Percentiles rank a stretch among this genome's conserved stretches.
phyloP scores from a whole-genome alignment of 2,113 vertebrate species.

The Seriola dumerili region DNA sequence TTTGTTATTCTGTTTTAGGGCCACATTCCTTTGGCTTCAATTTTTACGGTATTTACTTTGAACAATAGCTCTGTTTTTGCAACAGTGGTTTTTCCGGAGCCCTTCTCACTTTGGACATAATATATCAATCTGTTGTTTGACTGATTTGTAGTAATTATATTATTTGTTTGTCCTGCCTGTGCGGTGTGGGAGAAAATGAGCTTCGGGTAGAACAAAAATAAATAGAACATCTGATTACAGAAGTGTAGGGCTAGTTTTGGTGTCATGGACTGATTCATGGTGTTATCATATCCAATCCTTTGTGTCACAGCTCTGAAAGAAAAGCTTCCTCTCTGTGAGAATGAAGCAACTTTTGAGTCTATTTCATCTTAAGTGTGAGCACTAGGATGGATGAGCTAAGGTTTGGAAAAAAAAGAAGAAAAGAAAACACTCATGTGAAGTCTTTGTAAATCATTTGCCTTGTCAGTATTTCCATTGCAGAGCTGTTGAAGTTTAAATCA shows the following conservation, averaged over 20 bases:
- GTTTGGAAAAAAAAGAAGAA: not conserved
- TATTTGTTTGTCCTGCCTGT: not conserved
- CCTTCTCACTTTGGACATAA: not conserved
- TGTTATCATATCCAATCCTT: slow-evolving; percentile 16
- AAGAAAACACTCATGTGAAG: not conserved
- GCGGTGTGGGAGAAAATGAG: not conserved
- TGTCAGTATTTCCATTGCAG: slow-evolving; percentile 49
- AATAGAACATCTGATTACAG: slow-evolving; percentile 16
- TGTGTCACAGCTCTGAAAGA: slow-evolving; percentile 7
- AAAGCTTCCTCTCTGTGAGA: not conserved
- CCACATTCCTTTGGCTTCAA: slow-evolving; percentile 52
- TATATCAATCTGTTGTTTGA: not conserved
- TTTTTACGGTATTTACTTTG: slow-evolving; percentile 46
- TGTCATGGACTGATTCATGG: slow-evolving; percentile 28
- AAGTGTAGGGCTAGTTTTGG: slow-evolving; percentile 1
- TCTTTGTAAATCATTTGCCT: slow-evolving; percentile 36
- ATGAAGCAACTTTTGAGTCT: not conserved
- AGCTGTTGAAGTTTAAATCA: slow-evolving; percentile 22
- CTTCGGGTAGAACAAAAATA: not conserved
- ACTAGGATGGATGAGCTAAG: not conserved
- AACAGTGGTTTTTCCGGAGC: slow-evolving; percentile 9
- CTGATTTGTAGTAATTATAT: not conserved
- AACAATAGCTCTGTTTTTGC: slow-evolving; percentile 30
- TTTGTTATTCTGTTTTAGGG: slow-evolving; percentile 54
- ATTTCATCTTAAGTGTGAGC: not conserved